A percentile compares a stretch with the other conserved stretches of the same genome.
These are phyloP conservation scores for Echinops telfairi DNA, from an alignment of 2,113 vertebrate species.

Conservation along the genomic window DNA sequence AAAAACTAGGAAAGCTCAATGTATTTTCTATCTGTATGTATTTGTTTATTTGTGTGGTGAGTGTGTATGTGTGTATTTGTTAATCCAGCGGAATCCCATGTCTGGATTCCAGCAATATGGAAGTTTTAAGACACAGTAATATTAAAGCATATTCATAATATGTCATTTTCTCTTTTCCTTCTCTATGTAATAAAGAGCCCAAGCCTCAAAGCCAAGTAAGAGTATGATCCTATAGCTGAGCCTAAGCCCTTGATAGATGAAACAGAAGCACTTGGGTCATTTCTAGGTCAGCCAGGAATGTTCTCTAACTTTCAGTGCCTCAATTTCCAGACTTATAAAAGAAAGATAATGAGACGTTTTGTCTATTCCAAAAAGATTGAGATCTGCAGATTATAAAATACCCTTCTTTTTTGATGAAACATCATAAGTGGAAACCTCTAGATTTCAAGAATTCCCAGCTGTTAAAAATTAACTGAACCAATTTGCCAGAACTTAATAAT, in stretches of 20 bases:
- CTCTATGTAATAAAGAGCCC: background rate
- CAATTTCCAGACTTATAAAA: constrained; percentile 17
- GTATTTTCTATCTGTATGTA: background rate
- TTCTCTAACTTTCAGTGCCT: constrained; percentile 3
- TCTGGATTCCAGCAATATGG: no score
- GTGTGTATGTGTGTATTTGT: background rate
- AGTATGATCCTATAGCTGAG: background rate
- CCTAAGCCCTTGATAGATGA: background rate
- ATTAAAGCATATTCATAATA: constrained; percentile 5
- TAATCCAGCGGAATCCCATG: background rate
- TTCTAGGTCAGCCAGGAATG: background rate
- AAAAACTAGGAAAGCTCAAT: constrained; percentile 5
- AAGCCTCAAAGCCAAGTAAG: background rate
- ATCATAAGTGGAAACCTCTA: background rate
- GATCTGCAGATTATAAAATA: background rate
- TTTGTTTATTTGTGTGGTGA: background rate
- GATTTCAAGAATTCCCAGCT: constrained; percentile 46
- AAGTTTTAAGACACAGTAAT: background rate
- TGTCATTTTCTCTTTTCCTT: constrained; percentile 4
- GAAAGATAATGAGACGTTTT: constrained; percentile 23
- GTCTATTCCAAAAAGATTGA: constrained; percentile 18
- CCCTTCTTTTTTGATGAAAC: constrained; percentile 33
- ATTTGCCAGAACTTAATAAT: constrained; percentile 12
- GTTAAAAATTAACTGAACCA: background rate
- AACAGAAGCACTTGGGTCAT: background rate